Evolutionary conservation across 2,797 vertebrate species (phyloP).

Genomic region (Cossypha heuglini): DNA sequence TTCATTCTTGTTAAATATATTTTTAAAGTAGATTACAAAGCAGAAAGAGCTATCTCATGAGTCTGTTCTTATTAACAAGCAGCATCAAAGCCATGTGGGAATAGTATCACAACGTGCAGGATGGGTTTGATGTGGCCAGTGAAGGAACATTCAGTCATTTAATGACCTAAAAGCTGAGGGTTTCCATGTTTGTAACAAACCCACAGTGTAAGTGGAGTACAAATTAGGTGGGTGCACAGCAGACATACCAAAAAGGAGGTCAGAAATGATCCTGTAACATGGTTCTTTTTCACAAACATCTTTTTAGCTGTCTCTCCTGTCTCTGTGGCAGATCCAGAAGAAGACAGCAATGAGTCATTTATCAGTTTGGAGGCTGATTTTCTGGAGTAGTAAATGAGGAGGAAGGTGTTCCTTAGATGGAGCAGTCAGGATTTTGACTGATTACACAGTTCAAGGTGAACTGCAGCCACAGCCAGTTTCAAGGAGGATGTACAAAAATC

Average conservation of each 20-base stretch:
- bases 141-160: not conserved
- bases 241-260: not conserved
- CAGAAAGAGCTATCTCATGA: not conserved
- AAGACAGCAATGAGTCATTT: not conserved
- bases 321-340: not conserved
- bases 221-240: not conserved
- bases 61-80: not conserved
- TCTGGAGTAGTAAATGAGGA: not conserved
- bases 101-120: not conserved
- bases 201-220: not conserved
- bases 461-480: not conserved
- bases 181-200: not conserved
- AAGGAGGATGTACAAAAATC: not conserved
- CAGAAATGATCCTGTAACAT: not conserved
- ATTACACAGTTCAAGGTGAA: not conserved
- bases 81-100: not conserved
- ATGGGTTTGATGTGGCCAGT: not conserved
- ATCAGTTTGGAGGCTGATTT: not conserved
- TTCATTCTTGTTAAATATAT: not conserved
- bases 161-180: not conserved
- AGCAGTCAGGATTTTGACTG: not conserved
- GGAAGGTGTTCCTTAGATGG: not conserved
- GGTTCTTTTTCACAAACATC: not conserved
- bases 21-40: not conserved
- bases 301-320: not conserved